Evolutionary conservation across 2,113 vertebrate species (phyloP).

Genomic region (Stegastes partitus): DNA sequence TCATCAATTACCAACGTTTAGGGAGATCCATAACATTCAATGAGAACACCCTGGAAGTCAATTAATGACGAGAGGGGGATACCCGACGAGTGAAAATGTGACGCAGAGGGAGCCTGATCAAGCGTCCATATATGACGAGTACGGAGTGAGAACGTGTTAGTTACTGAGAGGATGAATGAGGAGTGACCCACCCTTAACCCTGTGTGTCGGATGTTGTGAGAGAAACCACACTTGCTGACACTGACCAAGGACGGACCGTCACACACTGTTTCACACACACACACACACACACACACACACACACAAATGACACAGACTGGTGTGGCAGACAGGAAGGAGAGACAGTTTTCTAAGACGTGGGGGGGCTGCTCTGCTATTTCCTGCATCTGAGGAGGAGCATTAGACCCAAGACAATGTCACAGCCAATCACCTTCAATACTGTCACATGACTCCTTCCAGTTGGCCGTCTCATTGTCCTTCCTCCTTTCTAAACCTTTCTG

Average conservation of each 20-base stretch:
- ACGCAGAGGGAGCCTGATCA: too few relatives aligned
- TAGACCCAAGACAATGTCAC: slow-evolving; percentile 77
- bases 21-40: too few relatives aligned
- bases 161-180: background rate
- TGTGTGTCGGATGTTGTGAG: slow-evolving; percentile 8
- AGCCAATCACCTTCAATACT: slow-evolving; percentile 75
- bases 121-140: too few relatives aligned
- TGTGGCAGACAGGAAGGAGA: slow-evolving; percentile 52
- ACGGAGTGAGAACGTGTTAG: too few relatives aligned
- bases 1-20: too few relatives aligned
- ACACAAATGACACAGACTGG: slow-evolving; percentile 11
- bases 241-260: slow-evolving; percentile 22
- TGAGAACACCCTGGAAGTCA: too few relatives aligned
- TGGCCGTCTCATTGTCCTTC: slow-evolving; percentile 32
- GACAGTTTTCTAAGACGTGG: slow-evolving; percentile 22
- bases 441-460: slow-evolving; percentile 66
- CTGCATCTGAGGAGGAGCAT: slow-evolving; percentile 71
- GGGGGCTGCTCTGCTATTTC: slow-evolving; percentile 52
- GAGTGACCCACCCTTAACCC: background rate
- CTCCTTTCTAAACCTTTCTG: slow-evolving; percentile 49
- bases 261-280: background rate
- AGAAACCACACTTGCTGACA: slow-evolving; percentile 9
- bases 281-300: slow-evolving; percentile 24
- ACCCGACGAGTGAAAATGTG: too few relatives aligned
- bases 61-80: too few relatives aligned